Evolutionary conservation across 2,113 vertebrate genomes (phyloP).

Genomic region (Calypte anna): DNA sequence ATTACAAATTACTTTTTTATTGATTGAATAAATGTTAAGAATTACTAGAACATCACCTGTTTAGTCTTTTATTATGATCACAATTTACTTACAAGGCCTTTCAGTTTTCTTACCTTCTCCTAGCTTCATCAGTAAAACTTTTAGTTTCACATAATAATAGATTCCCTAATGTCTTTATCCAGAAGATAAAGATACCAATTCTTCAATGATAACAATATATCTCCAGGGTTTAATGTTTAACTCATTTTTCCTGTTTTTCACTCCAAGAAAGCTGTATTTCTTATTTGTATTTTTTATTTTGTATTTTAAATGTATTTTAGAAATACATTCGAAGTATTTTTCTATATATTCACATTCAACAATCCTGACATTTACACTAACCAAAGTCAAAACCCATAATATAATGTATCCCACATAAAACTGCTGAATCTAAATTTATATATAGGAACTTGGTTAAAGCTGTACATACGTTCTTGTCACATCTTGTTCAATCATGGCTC

Average conservation of each 20-base stretch:
- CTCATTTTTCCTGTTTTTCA: background rate
- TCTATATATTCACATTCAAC: constrained; percentile 15
- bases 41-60: constrained; percentile 43
- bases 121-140: constrained; percentile 25
- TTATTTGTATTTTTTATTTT: background rate
- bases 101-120: constrained; percentile 1
- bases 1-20: constrained; percentile 39
- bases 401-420: constrained; percentile 11
- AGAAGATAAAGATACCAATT: background rate
- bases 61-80: constrained; percentile 20
- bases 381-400: constrained; percentile 20
- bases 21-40: constrained; percentile 56
- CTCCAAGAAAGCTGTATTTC: background rate
- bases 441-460: background rate
- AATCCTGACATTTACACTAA: constrained; percentile 4
- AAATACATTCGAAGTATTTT: constrained; percentile 37
- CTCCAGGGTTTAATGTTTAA: constrained; percentile 34
- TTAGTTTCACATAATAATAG: constrained; percentile 18
- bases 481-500: constrained; percentile 97
- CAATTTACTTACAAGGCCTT: constrained; percentile 36
- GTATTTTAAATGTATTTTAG: too few relatives aligned
- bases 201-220: constrained; percentile 38
- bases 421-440: background rate
- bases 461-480: constrained; percentile 92
- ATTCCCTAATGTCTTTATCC: constrained; percentile 59